Percentiles rank a stretch among this genome's conserved stretches.
These are phyloP conservation scores for Pegoplata infirma DNA, from an alignment of 2,888 invertebrate genomes.

Conservation along the genomic window DNA sequence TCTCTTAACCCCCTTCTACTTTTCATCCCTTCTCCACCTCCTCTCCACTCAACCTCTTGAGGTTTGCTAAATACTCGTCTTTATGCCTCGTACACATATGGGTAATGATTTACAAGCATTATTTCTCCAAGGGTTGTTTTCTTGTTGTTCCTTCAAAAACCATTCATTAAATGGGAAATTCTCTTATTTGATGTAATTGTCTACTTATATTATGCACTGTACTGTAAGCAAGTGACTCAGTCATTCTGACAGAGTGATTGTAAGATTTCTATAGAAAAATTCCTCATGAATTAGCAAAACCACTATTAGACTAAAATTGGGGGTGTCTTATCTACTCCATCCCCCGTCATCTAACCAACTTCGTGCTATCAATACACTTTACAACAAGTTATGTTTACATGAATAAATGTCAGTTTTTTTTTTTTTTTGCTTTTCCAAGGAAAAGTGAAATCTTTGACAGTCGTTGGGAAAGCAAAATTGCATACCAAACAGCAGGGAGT, in stretches of 20 bases:
- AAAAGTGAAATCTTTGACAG: constrained; percentile 41
- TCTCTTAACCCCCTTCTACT: constrained; percentile 1
- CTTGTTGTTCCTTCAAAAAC: constrained; percentile 20
- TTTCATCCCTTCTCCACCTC: neutral
- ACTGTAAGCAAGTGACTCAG: neutral
- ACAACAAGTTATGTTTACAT: constrained; percentile 49
- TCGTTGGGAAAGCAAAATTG: constrained; percentile 40
- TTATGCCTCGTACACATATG: constrained; percentile 52
- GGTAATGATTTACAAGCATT: constrained; percentile 49
- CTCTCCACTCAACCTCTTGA: constrained; percentile 53
- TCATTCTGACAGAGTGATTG: neutral
- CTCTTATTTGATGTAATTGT: constrained; percentile 54
- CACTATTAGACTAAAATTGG: constrained; percentile 32
- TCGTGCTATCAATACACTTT: constrained; percentile 37
- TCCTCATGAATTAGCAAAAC: constrained; percentile 57
- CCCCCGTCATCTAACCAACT: constrained; percentile 11
- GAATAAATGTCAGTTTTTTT: constrained; percentile 59
- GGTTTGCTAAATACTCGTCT: constrained; percentile 58
- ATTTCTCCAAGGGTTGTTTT: constrained; percentile 30
- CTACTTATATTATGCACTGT: constrained; percentile 41
- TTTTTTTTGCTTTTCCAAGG: constrained; percentile 23
- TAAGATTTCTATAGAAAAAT: constrained; percentile 28
- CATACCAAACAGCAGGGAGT: constrained; percentile 31
- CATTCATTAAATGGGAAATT: constrained; percentile 52
- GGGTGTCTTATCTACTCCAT: constrained; percentile 40